Conservation (phyloP, 2,113 vertebrate species). For the Microtus oregoni region DNA sequence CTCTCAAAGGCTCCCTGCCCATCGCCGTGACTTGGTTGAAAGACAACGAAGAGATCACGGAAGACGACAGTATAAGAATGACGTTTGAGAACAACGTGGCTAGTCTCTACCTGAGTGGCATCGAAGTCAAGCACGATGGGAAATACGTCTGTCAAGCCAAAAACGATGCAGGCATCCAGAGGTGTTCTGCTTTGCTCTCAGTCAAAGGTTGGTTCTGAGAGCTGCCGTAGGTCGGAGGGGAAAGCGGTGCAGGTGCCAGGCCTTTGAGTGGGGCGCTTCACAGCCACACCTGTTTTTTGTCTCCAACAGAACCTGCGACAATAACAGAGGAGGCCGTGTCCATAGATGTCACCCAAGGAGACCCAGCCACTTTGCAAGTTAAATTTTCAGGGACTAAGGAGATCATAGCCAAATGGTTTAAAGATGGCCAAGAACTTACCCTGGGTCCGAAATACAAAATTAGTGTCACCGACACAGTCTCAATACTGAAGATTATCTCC, state of each 20-base stretch:
- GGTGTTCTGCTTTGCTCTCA: slow-evolving; percentile 93
- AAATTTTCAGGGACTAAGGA: slow-evolving; percentile 96
- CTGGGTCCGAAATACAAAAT: slow-evolving; percentile 94
- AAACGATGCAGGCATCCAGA: slow-evolving; percentile 97
- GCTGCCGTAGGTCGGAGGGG: not conserved
- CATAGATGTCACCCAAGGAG: slow-evolving; percentile 97
- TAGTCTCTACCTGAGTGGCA: slow-evolving; percentile 91
- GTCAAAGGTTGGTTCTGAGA: slow-evolving; percentile 95
- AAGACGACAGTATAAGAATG: slow-evolving; percentile 93
- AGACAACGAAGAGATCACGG: slow-evolving; percentile 96
- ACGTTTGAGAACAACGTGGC: slow-evolving; percentile 93
- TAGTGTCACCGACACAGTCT: slow-evolving; percentile 92
- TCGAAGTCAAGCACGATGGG: slow-evolving; percentile 93
- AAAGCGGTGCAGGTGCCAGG: rapidly evolving
- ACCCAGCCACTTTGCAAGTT: slow-evolving; percentile 95
- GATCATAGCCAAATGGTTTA: slow-evolving; percentile 94
- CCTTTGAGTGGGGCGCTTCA: slow-evolving; percentile 40
- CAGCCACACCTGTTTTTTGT: slow-evolving; percentile 75
- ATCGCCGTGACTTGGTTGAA: slow-evolving; percentile 95
- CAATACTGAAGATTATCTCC: slow-evolving; percentile 93
- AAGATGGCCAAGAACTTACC: slow-evolving; percentile 92
- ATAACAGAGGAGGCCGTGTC: slow-evolving; percentile 95
- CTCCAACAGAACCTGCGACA: slow-evolving; percentile 94
- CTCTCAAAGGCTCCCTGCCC: slow-evolving; percentile 94
- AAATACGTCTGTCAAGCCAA: slow-evolving; percentile 98